Evolutionary conservation across 2,888 invertebrate species (phyloP).

Genomic region (Drosophila nigritarsus): DNA sequence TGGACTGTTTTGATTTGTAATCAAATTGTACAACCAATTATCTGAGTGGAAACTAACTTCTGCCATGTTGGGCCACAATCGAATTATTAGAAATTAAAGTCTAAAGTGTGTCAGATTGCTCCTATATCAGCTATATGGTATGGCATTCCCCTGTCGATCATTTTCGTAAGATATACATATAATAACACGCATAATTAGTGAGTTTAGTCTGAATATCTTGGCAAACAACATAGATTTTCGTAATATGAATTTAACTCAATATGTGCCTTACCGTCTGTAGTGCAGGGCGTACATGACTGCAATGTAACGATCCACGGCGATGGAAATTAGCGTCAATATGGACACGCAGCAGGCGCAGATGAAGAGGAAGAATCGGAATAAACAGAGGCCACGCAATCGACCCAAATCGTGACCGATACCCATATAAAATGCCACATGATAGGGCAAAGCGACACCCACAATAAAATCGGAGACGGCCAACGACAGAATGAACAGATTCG

Average conservation of each 20-base stretch:
- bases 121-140: neutral
- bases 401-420: conserved; percentile 88
- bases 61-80: neutral
- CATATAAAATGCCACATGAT: conserved; percentile 91
- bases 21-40: neutral
- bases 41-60: neutral
- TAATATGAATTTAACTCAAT: conserved; percentile 1
- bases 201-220: neutral
- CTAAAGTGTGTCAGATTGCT: neutral
- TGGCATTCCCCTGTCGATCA: neutral
- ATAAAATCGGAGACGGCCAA: conserved; percentile 92
- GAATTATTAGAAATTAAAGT: neutral
- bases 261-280: conserved; percentile 87
- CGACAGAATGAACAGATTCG: conserved; percentile 92
- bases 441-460: conserved; percentile 91
- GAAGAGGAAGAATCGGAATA: conserved; percentile 90
- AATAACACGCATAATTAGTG: neutral
- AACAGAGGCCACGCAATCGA: conserved; percentile 87
- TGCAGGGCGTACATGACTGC: conserved; percentile 92
- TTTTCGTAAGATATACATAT: neutral
- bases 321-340: conserved; percentile 91
- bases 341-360: conserved; percentile 92
- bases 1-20: neutral
- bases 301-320: conserved; percentile 92
- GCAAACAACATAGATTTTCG: neutral